These are phyloP conservation scores for Luperina testacea DNA, from an alignment of 2,888 invertebrate species.

Conservation along the genomic window DNA sequence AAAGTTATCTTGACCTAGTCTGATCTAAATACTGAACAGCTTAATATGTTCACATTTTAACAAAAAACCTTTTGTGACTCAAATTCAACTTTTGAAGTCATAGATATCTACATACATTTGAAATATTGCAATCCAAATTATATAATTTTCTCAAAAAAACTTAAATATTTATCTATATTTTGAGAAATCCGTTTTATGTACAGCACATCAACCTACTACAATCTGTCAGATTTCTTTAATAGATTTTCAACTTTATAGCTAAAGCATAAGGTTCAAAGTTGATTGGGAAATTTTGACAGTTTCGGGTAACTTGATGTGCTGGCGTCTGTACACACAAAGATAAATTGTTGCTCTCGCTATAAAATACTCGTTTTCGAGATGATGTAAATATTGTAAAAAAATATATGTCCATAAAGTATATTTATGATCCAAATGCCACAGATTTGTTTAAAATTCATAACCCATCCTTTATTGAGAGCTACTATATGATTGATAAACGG, in stretches of 20 bases:
- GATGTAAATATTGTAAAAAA: constrained; percentile 65
- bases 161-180: constrained; percentile 16
- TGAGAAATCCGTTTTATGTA: constrained; percentile 12
- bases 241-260: too few species aligned
- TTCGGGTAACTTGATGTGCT: too few species aligned
- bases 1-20: constrained; percentile 19
- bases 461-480: not conserved
- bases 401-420: constrained; percentile 47
- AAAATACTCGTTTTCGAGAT: constrained; percentile 42
- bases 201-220: too few species aligned
- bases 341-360: constrained; percentile 26
- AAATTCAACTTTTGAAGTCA: not conserved
- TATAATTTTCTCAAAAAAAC: not conserved
- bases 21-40: not conserved
- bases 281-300: too few species aligned
- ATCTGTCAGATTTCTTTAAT: too few species aligned
- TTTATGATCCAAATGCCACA: constrained; percentile 62
- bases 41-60: not conserved
- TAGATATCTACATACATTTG: not conserved
- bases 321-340: constrained; percentile 5
- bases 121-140: constrained; percentile 32
- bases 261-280: too few species aligned
- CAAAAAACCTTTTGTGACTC: not conserved
- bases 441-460: not conserved
- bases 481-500: not conserved